phyloP scores from a whole-genome alignment of 2,797 vertebrate species.

The Simalia tracyae region DNA sequence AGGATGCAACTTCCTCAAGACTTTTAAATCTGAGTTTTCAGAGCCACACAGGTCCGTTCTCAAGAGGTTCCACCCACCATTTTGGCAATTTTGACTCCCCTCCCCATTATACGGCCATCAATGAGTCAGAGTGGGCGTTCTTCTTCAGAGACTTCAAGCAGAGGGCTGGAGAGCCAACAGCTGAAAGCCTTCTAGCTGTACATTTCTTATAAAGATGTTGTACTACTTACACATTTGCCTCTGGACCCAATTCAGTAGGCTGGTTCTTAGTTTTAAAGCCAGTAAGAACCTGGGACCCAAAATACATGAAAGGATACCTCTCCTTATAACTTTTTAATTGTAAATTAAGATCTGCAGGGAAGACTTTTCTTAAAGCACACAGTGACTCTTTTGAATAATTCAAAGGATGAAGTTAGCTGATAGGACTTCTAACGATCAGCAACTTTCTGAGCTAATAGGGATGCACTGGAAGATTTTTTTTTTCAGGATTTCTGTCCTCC shows the following conservation, averaged over 20 bases:
- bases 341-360: neutral
- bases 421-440: neutral
- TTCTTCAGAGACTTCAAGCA: neutral
- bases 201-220: neutral
- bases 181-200: neutral
- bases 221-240: neutral
- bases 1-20: neutral
- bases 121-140: neutral
- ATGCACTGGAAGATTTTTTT: neutral
- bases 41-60: neutral
- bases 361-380: neutral
- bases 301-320: neutral
- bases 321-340: neutral
- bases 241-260: neutral
- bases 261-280: neutral
- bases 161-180: neutral
- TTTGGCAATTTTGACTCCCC: neutral
- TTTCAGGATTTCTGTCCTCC: neutral
- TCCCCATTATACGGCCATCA: neutral
- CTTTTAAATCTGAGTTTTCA: neutral
- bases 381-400: neutral
- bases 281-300: neutral
- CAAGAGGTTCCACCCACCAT: neutral
- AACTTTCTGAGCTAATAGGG: neutral
- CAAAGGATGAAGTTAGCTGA: neutral